These are phyloP conservation scores for Euproctis similis DNA, from an alignment of 2,888 invertebrate species.

Conservation along the genomic window DNA sequence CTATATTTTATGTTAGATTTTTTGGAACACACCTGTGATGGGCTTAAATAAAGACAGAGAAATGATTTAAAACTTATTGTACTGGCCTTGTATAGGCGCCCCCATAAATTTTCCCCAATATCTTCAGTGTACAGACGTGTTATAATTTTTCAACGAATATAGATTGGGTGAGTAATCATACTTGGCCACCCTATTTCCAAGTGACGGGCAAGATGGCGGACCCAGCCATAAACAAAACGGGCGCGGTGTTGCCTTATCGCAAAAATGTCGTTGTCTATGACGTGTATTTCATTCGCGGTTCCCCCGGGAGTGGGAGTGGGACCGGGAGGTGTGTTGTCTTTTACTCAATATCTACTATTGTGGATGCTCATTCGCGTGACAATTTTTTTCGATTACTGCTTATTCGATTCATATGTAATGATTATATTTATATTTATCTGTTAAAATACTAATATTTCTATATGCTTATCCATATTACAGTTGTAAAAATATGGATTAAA, in stretches of 20 bases:
- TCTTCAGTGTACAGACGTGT: too few relatives aligned
- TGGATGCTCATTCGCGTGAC: slow-evolving; percentile 20
- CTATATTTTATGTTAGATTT: too few relatives aligned
- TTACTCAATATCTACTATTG: slow-evolving; percentile 26
- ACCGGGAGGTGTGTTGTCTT: slow-evolving; percentile 35
- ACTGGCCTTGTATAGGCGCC: too few relatives aligned
- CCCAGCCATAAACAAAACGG: slow-evolving; percentile 48
- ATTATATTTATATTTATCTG: too few relatives aligned
- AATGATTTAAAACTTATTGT: too few relatives aligned
- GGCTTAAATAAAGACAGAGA: too few relatives aligned
- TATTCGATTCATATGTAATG: slow-evolving; percentile 6
- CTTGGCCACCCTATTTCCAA: slow-evolving; percentile 24
- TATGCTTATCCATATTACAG: too few relatives aligned
- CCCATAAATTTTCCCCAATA: too few relatives aligned
- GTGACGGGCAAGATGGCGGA: slow-evolving; percentile 43
- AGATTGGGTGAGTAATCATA: not conserved
- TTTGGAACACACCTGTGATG: too few relatives aligned
- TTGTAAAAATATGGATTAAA: too few relatives aligned
- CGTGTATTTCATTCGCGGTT: slow-evolving; percentile 48
- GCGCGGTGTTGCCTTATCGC: slow-evolving; percentile 48
- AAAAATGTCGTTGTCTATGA: slow-evolving; percentile 52
- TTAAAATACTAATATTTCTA: too few relatives aligned
- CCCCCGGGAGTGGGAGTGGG: slow-evolving; percentile 33
- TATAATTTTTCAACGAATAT: too few relatives aligned
- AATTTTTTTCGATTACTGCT: slow-evolving; percentile 11